Conservation (phyloP, 2,888 invertebrate species). For the Chouioia cunea region DNA sequence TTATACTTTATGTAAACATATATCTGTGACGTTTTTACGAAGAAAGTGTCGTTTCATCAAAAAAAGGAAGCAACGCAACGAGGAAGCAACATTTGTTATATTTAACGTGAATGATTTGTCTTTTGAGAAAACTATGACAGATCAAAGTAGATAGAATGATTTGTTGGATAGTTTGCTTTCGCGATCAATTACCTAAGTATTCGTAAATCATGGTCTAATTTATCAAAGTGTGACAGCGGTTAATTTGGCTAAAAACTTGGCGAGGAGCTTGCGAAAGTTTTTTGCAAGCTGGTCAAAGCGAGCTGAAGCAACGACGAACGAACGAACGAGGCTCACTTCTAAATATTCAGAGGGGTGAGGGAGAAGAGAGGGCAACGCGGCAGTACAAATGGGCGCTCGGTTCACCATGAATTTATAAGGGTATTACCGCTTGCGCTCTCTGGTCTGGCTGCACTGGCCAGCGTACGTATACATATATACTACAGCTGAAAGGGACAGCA, state of each 20-base stretch:
- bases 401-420: slow-evolving; percentile 59
- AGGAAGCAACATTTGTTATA: too few species aligned
- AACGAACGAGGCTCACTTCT: slow-evolving; percentile 8
- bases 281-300: slow-evolving; percentile 30
- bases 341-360: slow-evolving; percentile 19
- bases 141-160: too few species aligned
- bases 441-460: neutral
- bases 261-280: neutral
- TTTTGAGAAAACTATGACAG: too few species aligned
- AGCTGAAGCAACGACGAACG: neutral
- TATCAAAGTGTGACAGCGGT: neutral
- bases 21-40: too few species aligned
- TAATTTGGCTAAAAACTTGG: slow-evolving; percentile 27
- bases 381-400: slow-evolving; percentile 53
- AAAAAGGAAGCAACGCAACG: too few species aligned
- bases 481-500: slow-evolving; percentile 33
- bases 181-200: neutral
- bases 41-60: too few species aligned
- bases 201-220: slow-evolving; percentile 12
- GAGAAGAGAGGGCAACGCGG: neutral
- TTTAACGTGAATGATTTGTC: too few species aligned
- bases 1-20: too few species aligned
- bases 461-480: neutral
- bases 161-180: too few species aligned
- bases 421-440: slow-evolving; percentile 50